Percentiles rank a stretch among this genome's conserved stretches.
Conservation (phyloP, 2,888 invertebrate species). For the Diadromus collaris region DNA sequence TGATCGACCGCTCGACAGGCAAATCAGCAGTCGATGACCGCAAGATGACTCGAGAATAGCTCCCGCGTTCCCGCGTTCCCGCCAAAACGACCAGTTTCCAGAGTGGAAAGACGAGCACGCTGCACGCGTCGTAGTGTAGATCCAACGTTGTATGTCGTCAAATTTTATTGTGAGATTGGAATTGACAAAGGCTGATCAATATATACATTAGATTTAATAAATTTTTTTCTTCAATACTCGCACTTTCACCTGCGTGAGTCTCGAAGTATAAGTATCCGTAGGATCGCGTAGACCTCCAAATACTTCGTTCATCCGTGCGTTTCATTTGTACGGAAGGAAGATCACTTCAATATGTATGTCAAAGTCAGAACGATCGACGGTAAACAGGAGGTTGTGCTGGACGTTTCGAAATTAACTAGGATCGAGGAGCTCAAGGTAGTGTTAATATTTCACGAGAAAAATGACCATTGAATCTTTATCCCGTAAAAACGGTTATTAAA, state of each 20-base stretch:
- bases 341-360: conserved; percentile 84
- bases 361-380: conserved; percentile 85
- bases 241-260: background rate
- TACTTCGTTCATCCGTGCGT: background rate
- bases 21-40: background rate
- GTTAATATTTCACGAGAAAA: background rate
- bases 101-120: conserved; percentile 11
- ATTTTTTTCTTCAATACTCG: background rate
- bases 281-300: background rate
- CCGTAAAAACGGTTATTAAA: background rate
- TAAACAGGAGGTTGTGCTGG: conserved; percentile 82
- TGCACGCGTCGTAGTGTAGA: background rate
- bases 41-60: conserved; percentile 10
- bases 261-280: background rate
- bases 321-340: background rate
- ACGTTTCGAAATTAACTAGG: conserved; percentile 86
- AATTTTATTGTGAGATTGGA: conserved; percentile 1
- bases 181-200: conserved; percentile 25
- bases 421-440: conserved; percentile 84
- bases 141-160: conserved; percentile 1
- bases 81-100: conserved; percentile 48
- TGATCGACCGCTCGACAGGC: background rate
- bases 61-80: conserved; percentile 16
- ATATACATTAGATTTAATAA: background rate
- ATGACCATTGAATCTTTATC: background rate